phyloP scores from a whole-genome alignment of 2,797 vertebrate genomes.

The Platyrinchus mystaceus region DNA sequence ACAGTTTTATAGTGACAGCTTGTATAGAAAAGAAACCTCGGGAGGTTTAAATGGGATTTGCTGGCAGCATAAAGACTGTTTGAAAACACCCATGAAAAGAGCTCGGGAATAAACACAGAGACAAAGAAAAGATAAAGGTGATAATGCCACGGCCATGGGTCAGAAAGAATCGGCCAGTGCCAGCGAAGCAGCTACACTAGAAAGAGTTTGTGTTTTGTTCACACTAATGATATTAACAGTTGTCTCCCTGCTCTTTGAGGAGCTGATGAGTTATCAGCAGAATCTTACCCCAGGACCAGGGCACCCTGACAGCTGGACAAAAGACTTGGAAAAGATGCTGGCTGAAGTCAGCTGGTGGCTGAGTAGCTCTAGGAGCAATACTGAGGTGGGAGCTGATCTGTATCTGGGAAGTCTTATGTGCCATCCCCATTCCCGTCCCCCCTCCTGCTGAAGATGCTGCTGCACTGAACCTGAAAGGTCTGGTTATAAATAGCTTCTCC shows the following conservation, averaged over 20 bases:
- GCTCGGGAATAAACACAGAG: background rate
- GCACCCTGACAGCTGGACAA: background rate
- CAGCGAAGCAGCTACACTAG: background rate
- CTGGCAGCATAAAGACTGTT: background rate
- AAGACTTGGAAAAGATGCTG: background rate
- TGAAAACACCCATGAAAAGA: background rate
- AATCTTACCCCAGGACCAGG: background rate
- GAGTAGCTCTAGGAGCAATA: background rate
- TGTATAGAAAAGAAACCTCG: background rate
- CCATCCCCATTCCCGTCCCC: background rate
- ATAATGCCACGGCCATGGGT: background rate
- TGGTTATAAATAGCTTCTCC: constrained; percentile 69
- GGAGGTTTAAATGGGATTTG: background rate
- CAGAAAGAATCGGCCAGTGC: background rate
- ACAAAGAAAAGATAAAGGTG: background rate
- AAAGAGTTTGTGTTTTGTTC: background rate
- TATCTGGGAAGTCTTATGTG: background rate
- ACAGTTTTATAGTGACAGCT: background rate
- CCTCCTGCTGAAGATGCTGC: constrained; percentile 44
- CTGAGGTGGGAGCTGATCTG: background rate
- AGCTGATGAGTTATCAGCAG: background rate
- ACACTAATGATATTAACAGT: background rate
- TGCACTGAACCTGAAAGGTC: constrained; percentile 70
- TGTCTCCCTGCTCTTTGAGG: background rate
- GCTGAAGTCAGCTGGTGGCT: background rate